Evolutionary conservation across 2,888 invertebrate genomes (phyloP).

Genomic region (Lumbricus terrestris): DNA sequence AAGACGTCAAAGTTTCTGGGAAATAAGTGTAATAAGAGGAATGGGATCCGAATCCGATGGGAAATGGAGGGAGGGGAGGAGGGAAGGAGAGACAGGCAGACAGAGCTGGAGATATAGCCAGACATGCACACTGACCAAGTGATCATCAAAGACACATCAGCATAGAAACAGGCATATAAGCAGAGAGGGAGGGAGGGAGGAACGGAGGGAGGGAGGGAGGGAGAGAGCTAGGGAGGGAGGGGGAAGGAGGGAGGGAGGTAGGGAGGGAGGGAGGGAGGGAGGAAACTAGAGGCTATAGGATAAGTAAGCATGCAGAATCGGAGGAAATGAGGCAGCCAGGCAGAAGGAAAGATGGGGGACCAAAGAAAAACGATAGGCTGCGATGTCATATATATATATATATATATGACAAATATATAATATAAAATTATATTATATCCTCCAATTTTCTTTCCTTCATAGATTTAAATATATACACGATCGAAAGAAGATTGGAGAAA

Average conservation of each 20-base stretch:
- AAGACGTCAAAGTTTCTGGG: background rate
- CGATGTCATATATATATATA: too few relatives aligned
- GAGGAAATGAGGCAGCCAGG: too few relatives aligned
- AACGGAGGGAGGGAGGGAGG: background rate
- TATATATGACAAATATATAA: too few relatives aligned
- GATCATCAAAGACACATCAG: background rate
- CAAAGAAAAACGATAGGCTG: too few relatives aligned
- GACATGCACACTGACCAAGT: background rate
- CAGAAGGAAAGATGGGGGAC: too few relatives aligned
- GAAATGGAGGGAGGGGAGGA: background rate
- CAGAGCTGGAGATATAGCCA: background rate
- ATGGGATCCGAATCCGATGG: background rate
- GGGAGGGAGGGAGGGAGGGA: background rate
- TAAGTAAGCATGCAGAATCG: background rate
- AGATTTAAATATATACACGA: background rate
- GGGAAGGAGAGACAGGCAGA: too few relatives aligned
- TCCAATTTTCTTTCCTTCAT: too few relatives aligned
- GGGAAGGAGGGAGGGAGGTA: too few relatives aligned
- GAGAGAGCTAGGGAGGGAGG: background rate
- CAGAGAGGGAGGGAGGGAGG: background rate
- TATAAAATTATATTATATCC: too few relatives aligned
- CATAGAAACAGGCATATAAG: background rate
- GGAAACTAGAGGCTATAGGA: background rate
- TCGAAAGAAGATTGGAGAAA: background rate
- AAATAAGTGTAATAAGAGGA: background rate